Percentiles rank a stretch among this genome's conserved stretches.
Evolutionary conservation across 2,888 invertebrate genomes (phyloP).

Genomic region (Hyles lineata): DNA sequence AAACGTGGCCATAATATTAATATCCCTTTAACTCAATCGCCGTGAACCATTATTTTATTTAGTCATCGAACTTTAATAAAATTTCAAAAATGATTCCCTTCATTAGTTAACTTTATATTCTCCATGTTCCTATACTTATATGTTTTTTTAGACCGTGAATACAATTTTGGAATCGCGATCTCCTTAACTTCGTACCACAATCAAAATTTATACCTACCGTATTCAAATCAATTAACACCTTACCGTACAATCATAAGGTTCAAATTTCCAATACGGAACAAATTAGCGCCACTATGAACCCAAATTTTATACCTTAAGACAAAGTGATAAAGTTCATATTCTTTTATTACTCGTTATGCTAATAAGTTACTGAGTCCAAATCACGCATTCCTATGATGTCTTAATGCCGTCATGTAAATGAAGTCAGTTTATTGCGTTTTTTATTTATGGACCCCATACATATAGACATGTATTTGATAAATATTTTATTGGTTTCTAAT

Average conservation of each 20-base stretch:
- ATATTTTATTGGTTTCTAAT: constrained; percentile 22
- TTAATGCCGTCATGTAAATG: constrained; percentile 20
- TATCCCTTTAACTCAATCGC: no score
- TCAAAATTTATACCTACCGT: background rate
- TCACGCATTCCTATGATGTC: constrained; percentile 28
- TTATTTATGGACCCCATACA: constrained; percentile 21
- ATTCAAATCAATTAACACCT: constrained; percentile 6
- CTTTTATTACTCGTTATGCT: background rate
- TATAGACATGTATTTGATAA: constrained; percentile 12
- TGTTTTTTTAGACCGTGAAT: background rate
- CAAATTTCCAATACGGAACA: background rate
- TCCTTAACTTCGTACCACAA: background rate
- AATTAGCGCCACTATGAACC: background rate
- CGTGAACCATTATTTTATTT: no score
- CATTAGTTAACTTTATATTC: no score
- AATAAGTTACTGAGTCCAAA: constrained; percentile 23
- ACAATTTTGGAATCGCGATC: background rate
- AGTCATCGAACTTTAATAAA: no score
- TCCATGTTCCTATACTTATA: background rate
- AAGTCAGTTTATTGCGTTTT: constrained; percentile 20
- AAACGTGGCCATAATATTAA: no score
- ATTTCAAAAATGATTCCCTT: no score
- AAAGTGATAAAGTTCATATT: background rate
- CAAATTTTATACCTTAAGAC: background rate
- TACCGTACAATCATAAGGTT: background rate